Base-by-base conservation (phyloP, 64 coral and sea anemone genomes). In the Trachythela sp. region DNA sequence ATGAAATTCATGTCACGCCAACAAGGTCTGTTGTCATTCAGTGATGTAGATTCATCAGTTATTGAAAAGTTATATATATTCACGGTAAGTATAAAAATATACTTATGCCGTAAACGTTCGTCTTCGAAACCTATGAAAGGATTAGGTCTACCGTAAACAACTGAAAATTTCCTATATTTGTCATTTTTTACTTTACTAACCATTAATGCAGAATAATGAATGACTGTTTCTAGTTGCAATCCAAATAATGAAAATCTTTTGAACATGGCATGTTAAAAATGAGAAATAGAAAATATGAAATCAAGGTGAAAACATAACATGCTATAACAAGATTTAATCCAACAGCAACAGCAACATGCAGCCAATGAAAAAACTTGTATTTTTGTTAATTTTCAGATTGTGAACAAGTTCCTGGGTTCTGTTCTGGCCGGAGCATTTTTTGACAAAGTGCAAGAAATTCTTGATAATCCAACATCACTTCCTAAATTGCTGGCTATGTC, bases 1-100 rank as follows among this genome's bases (percentile, higher is more conserved):
- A 80, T 80, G 75, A 22, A 30, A 37, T 80, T 80, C 30, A 13
- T 80, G 9, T 80, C 75, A 29, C 75, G 75, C 33, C 75, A 80
- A 80, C 27, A 80, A 35, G 75, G 75, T 2, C 31, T 80, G 37
- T 36, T 80, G 34, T 37, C 32, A 80, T 14, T 37, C 4, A 80
- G 75, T 38, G 75, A 39, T 37, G 75, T 80, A 10, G 75, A 35
- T 17, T 37, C 33, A 0, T 80, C 75, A 37, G 75, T 80, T 39
- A 80, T 80, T 38, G 37, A 80, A 80, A 80, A 80, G 37, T 80
- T 80, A 37, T 80, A 80, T 39, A 80, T 80, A 37, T 80, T 80
- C 30, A 37, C 75, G 33, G 75, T 80, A 39, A 35, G 75, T 80
- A 35, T 8, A 64, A 15, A 20, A 64, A 15, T 52, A 52, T 15